Conservation (phyloP, 1,140 invertebrate species). For the Apis mellifera region Amel_HAv3.1 CM009936.2:7228001-7228500, state of each 20-base stretch:
- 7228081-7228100: too few species aligned
- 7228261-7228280: conserved; percentile 69
- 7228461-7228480: conserved; percentile 29
- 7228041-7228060: too few species aligned
- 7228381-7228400: conserved; percentile 75
- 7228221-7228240: too few species aligned
- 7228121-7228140: too few species aligned
- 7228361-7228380: conserved; percentile 64
- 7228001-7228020: too few species aligned
- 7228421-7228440: conserved; percentile 60
- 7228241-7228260: conserved; percentile 38
- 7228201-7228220: too few species aligned
- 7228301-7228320: conserved; percentile 61
- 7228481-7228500: conserved; percentile 65
- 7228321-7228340: conserved; percentile 24
- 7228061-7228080: too few species aligned
- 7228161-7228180: too few species aligned
- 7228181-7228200: too few species aligned
- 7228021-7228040: too few species aligned
- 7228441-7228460: conserved; percentile 12
- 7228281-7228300: conserved; percentile 63
- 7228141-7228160: too few species aligned
- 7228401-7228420: conserved; percentile 71
- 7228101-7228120: too few species aligned
- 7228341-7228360: conserved; percentile 57